Evolutionary conservation across 2,888 invertebrate species (phyloP), one percentile per base, ranked within the genome.

Genomic region (Fragum sueziense): DNA sequence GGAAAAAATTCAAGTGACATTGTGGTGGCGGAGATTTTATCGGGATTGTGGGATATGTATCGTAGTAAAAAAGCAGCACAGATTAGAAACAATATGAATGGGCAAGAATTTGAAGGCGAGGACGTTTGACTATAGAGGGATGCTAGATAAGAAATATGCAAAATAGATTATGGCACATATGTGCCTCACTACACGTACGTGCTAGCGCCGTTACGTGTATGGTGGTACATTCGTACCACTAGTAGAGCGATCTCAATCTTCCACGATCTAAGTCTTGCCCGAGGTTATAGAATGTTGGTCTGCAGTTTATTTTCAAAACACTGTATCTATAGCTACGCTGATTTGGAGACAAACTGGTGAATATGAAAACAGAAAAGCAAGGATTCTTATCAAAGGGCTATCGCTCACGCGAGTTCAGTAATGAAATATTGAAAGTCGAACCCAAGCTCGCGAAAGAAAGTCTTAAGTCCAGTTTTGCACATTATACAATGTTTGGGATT

Each of bases 1-100:
- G 92, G 91, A 27, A 91, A 91, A 78, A 93, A 93, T 84, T 90
- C 92, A 11, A 92, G 91, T 79, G 92, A 93, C 76, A 89, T 93
- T 25, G 90, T 93, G 22, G 91, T 91, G 34, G 91, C 92, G 0
- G 92, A 92, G 82, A 90, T 93, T n/a, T 86, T 92, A 4, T 88
- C 91, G 2, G 91, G 90, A 31, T 82, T 93, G 27, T 93, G 92
- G 92, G 91, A 92, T 74, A 87, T 91, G 83, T 93, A 91, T 83
- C 80, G 91, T 41, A 88, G 87, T 74, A 90, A 90, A 78, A 91
- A 91, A 79, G 88, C 88, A 51, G 88, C 90, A 61, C 91, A 91
- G 73, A 89, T 91, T 27, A 78, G 91, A 88, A 88, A 82, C 74
- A 87, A 86, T 70, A 82, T 57, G 61, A 86, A 87, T 54, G 90